Base-by-base conservation (phyloP, 2,113 vertebrate species). In the Muntiacus reevesi region DNA sequence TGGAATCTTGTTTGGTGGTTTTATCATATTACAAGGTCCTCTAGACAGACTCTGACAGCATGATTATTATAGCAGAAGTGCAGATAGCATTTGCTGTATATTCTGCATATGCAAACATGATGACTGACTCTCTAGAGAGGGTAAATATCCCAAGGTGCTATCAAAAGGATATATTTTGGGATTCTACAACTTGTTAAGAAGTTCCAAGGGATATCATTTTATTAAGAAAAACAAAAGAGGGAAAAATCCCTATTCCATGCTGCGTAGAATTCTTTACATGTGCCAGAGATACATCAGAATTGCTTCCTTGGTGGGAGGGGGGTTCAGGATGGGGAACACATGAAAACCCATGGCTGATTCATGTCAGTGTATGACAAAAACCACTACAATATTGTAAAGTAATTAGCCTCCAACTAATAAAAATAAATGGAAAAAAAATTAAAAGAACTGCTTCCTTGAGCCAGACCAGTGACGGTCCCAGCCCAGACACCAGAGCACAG, bases 1-100 rank as follows among this genome's bases (percentile, higher is more conserved):
- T 45, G 30, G 28, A 16, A 17, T 28, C 50, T 40, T 4, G 0
- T 23, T 21, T 6, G 23, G 36, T 7, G 43, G 4, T 10, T 87
- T 62, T 12, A 11, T 43, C 15, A n/a, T 10, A 47, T 52, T 4
- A 33, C 27, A 3, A 1, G 0, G 8, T 64, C 7, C 17, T 36
- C 82, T 21, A 23, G 57, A 43, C 15, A 59, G 57, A n/a, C 13
- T 52, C 1, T 10, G 6, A 2, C 45, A 40, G 21, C 4, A 0
- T 28, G 25, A 17, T 82, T 36, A 2, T 47, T 3, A 57, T 2
- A 55, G 5, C 0, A 27, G 85, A 33, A 59, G 4, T 30, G 17
- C 33, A 40, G 0, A 54, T 4, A 3, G 33, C 7, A n/a, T 12
- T 15, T 8, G 6, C 23, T 2, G 7, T 47, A n/a, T 28, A 21